Base-by-base conservation (phyloP, 2,888 invertebrate species). In the Tinea pellionella region DNA sequence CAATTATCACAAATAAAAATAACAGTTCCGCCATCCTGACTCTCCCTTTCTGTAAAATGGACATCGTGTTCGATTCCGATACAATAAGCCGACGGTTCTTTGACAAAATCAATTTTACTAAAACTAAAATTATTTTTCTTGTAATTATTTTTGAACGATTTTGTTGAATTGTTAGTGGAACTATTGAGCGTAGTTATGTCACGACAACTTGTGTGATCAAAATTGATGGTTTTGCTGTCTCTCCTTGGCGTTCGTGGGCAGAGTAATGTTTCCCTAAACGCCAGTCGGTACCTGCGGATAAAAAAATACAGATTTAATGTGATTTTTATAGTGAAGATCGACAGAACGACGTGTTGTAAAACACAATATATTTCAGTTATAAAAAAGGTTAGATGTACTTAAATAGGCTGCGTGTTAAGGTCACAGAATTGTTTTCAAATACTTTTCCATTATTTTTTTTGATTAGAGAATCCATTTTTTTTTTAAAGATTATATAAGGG, bases 231-330 rank as follows among this genome's bases (percentile, higher is more conserved):
- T 9, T 77, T 68, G 16, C 80, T 84, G 64, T 84, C 87, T 19
- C 80, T 80, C 0, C 84, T 80, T 0, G 74, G 77, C 12, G 71
- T 69, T 30, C 75, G 75, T 15, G 82, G 79, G 63, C 93, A 91
- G 62, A 92, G 91, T 63, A 94, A 80, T 0, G 93, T 92, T 70
- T 93, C 91, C 65, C 90, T 91, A 69, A 95, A 95, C 0, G 95
- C 95, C 57, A 89, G 85, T 12, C 96, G 89, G 80, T 95, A 96
- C 66, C 93, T 92, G 65, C 11, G 15, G 15, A 53, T 18, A 24
- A 53, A 53, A 47, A 9, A 24, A 3, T 3, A 24, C 24, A n/a
- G 24, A 24, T 24, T 24, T 24, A 2, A 24, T 24, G 6, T 3
- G 6, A 24, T 24, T 24, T 6, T 2, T 3, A 6, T 6, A 24